phyloP scores from a whole-genome alignment of 2,888 invertebrate species.

The Creontiades dilutus region DNA sequence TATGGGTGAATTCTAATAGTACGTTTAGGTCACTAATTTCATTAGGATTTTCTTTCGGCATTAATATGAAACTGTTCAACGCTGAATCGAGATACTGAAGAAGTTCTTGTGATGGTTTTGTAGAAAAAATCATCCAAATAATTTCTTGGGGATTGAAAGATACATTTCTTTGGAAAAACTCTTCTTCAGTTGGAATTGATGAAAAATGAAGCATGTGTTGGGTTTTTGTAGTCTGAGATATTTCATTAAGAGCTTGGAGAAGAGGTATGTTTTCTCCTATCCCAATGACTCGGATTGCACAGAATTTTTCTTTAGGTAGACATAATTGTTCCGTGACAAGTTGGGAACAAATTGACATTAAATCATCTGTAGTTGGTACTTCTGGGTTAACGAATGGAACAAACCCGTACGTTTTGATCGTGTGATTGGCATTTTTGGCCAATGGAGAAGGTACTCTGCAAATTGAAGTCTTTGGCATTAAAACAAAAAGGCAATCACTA shows the following conservation, averaged over 20 bases:
- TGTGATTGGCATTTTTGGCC: slow-evolving; percentile 20
- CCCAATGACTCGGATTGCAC: slow-evolving; percentile 5
- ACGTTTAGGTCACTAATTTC: neutral
- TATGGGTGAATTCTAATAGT: neutral
- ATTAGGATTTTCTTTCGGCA: neutral
- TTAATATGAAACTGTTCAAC: slow-evolving; percentile 18
- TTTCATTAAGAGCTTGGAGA: neutral
- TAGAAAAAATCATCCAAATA: slow-evolving; percentile 35
- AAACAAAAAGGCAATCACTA: slow-evolving; percentile 44
- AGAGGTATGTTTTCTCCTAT: slow-evolving; percentile 12
- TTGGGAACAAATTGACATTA: slow-evolving; percentile 42
- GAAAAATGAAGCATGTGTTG: neutral
- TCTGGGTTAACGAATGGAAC: slow-evolving; percentile 33
- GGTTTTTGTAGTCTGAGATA: neutral
- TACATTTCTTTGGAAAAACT: slow-evolving; percentile 33
- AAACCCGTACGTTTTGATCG: slow-evolving; percentile 15
- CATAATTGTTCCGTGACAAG: slow-evolving; percentile 41
- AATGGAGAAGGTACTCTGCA: neutral
- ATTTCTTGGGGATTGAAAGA: slow-evolving; percentile 56
- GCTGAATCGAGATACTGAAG: slow-evolving; percentile 26
- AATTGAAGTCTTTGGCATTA: neutral
- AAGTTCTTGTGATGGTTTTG: slow-evolving; percentile 6
- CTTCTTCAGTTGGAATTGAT: neutral
- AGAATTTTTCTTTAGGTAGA: slow-evolving; percentile 16
- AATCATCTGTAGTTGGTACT: neutral